Evolutionary conservation across 2,888 invertebrate genomes (phyloP), one percentile per base, ranked within the genome.

Genomic region (Leucozona laternaria): DNA sequence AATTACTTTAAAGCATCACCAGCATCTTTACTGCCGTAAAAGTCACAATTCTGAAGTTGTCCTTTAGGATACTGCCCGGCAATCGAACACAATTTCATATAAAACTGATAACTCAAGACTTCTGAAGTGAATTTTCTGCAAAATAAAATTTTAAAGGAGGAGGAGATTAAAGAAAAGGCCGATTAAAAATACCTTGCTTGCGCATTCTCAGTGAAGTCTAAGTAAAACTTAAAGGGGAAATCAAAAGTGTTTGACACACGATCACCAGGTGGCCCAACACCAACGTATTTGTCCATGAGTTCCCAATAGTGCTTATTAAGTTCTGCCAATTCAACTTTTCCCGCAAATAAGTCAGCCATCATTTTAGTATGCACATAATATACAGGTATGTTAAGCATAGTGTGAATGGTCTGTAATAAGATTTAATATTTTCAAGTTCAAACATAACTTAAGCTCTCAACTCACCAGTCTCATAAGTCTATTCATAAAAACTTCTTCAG

Each of bases 11-110:
- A 90, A 13, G 94, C 94, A 88, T 95, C 95, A 77, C 98, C 98
- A 64, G 97, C 97, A 48, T 94, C 94, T 3, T 94, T 94, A 89
- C 95, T 97, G 89, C 95, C 94, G 91, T 96, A 97, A 89, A 98
- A 97, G 90, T 98, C 97, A 90, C 98, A 98, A 89, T 96, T 95
- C 17, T 45, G 45, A 2, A 45, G 13, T 2, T 6, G 6, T 94
- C 93, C 22, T 2, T 57, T 34, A 0, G 64, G 48, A 17, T 28
- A 66, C 10, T 76, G 57, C 0, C 55, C 76, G 37, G 34, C 28
- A 10, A 77, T 58, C 17, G 57, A 13, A 28, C 77, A 77, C 13
- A 77, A 37, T 17, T 68, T 68, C n/a, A 6, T 10, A 28, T 50
- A 77, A 2, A 77, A 28, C 15, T 68, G 77, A 48, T 77, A 77